Percentiles rank a stretch among this genome's conserved stretches.
These are phyloP conservation scores for Ammospiza caudacuta DNA, from an alignment of 2,113 vertebrate species.

Conservation along the genomic window DNA sequence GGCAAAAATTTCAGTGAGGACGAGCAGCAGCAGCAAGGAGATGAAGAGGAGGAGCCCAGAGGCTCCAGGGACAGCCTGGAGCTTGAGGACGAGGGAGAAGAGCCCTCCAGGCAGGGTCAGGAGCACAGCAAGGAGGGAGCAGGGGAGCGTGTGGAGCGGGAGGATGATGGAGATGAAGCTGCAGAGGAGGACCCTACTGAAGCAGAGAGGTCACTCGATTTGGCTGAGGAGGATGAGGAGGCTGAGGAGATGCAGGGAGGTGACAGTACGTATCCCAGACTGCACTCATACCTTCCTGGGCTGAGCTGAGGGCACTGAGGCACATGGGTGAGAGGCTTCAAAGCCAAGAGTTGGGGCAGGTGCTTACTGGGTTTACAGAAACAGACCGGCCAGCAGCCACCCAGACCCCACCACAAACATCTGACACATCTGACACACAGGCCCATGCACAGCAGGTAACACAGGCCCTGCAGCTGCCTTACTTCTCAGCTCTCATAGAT, in stretches of 20 bases:
- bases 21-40: conserved; percentile 17
- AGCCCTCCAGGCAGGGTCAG: conserved; percentile 9
- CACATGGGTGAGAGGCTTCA: background rate
- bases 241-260: conserved; percentile 47
- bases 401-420: background rate
- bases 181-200: conserved; percentile 57
- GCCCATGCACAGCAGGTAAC: rapidly evolving
- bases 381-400: background rate
- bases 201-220: background rate
- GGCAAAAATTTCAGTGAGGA: conserved; percentile 54
- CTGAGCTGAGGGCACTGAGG: background rate
- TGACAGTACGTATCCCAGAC: conserved; percentile 40
- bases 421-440: rapidly evolving
- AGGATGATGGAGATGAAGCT: conserved; percentile 16
- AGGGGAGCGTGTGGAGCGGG: conserved; percentile 10
- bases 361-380: background rate
- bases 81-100: background rate
- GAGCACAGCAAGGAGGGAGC: conserved; percentile 19
- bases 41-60: conserved; percentile 27
- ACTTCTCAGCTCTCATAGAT: background rate
- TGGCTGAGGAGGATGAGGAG: conserved; percentile 3
- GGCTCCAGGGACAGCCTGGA: conserved; percentile 12
- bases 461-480: background rate
- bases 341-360: background rate
- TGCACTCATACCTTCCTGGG: background rate